Base-by-base conservation (phyloP, 2,113 vertebrate species). In the Tricholaema leucomelas region DNA sequence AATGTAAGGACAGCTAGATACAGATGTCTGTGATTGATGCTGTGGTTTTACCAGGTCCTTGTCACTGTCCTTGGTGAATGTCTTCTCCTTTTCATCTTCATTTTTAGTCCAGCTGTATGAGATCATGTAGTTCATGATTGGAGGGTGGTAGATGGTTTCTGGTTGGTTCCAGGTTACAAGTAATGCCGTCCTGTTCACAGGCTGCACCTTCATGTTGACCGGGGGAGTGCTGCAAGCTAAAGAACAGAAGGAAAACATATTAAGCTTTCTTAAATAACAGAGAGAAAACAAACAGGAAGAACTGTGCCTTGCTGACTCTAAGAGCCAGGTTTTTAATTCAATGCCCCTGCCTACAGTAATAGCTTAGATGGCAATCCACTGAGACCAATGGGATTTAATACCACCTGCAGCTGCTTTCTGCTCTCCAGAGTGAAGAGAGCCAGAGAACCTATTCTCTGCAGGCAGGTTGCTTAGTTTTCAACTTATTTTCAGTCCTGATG, bases 21-120 rank as follows among this genome's bases (percentile, higher is more conserved):
- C 50, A 19, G 38, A 80, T 87, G 66, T 67, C 76, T 87, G 83
- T 35, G 46, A 65, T 40, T 64, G 89, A 55, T 73, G 83, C 76
- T 86, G 59, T 55, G 59, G 66, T 56, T 98, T 98, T 97, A 99
- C 99, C 99, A 99, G 97, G 93, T 98, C 98, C 95, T 99, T 98
- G 96, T 98, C 98, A 66, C 98, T 98, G 82, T 99, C 98, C 85
- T 99, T 99, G 16, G 98, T 98, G 85, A 99, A 99, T 1, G 98
- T 99, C 96, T 99, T 99, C 95, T 99, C 99, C 56, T 98, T 99
- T 92, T 98, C 98, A 12, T 99, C 98, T 59, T 99, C 99, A 5
- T 99, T 99, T 97, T 98, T 98, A 67, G 98, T 98, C 99, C 99
- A 99, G 97, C 99, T 99, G 93, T 99, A 99, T 61, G 99, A 99